phyloP scores from a whole-genome alignment of 2,113 vertebrate genomes.

The Chauna torquata region DNA sequence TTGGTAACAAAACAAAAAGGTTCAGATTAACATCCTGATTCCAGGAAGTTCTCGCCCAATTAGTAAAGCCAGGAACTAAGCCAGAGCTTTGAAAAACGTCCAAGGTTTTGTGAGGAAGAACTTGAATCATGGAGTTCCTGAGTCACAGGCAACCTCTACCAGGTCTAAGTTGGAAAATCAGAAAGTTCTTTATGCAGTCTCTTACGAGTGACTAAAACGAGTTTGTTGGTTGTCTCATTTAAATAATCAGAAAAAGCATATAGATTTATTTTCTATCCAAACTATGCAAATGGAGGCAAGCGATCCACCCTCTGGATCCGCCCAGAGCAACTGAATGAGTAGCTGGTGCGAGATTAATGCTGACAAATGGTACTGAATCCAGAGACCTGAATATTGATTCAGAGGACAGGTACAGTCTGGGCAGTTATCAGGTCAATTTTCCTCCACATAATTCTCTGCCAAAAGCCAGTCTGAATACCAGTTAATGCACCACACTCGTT shows the following conservation, averaged over 20 bases:
- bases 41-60: slow-evolving; percentile 70
- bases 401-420: neutral
- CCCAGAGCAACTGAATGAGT: neutral
- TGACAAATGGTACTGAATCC: neutral
- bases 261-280: neutral
- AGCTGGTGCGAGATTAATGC: neutral
- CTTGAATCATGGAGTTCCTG: slow-evolving; percentile 58
- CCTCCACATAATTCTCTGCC: neutral
- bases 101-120: slow-evolving; percentile 53
- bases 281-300: neutral
- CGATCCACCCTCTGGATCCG: neutral
- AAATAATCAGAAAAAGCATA: neutral
- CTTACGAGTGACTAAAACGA: neutral
- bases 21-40: slow-evolving; percentile 45
- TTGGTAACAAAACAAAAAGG: slow-evolving; percentile 52
- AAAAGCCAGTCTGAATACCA: neutral
- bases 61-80: slow-evolving; percentile 60
- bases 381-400: neutral
- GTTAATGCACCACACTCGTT: neutral
- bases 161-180: neutral
- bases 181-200: slow-evolving; percentile 18
- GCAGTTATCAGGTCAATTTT: neutral
- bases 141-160: slow-evolving; percentile 54
- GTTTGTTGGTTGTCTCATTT: neutral
- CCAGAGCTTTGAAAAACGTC: slow-evolving; percentile 52